Base-by-base conservation (phyloP, 1,140 invertebrate genomes). In the Ooceraea biroi region DNA sequence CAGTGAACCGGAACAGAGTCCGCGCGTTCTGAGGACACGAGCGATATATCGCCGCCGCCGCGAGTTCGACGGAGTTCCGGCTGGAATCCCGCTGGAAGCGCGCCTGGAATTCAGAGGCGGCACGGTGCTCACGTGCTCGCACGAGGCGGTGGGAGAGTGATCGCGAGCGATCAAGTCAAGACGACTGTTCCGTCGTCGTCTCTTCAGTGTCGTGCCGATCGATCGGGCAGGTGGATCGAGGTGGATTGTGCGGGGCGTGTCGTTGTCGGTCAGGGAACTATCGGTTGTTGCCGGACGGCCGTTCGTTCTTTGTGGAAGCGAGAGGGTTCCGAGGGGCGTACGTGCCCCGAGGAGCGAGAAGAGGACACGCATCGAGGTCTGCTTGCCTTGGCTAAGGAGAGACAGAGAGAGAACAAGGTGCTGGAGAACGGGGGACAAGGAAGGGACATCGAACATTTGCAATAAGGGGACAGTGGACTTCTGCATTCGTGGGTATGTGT, bases 191-290 rank as follows among this genome's bases (percentile, higher is more conserved):
- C 36, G 22, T 44, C 48, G 80, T 80, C 73, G 69, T 27, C 55
- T 69, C 65, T 22, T 68, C 86, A 88, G 85, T 87, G 55, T 44
- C 36, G 41, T 55, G 77, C 61, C 68, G 87, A 85, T 85, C 87
- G 80, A 85, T 89, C 86, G 44, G 84, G 55, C 86, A 84, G 87
- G 87, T 88, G 88, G 76, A 83, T 86, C 66, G 36, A 36, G 36
- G 2, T 36, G 36, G 52, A 78, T 86, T 60, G 58, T 76, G 61
- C 61, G 44, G 60, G 73, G 84, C 55, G 86, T 86, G 71, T 61
- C 61, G 22, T 5, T 30, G 14, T 46, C 63, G 61, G 44, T 66
- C 52, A 72, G 52, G 52, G 52, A 87, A 58, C 25, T 63, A 25
- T 5, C 36, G 48, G 30, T 22, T 30, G n/a, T 60, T 60, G 74